phyloP scores from a whole-genome alignment of 2,797 vertebrate species.

The Clamator glandarius region DNA sequence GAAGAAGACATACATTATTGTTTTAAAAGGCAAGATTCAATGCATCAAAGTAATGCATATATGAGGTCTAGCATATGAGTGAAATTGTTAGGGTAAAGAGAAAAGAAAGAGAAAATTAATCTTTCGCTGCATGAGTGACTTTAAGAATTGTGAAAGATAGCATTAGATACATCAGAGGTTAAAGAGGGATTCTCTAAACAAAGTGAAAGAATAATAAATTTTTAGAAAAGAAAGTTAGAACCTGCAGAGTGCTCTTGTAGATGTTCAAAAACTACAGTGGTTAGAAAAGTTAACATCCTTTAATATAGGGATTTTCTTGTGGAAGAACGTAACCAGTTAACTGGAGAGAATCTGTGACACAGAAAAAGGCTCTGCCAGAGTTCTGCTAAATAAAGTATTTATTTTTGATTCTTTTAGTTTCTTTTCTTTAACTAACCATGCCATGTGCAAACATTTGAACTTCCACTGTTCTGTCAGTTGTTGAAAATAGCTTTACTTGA shows the following conservation, averaged over 20 bases:
- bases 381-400: not conserved
- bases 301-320: not conserved
- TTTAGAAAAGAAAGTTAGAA: not conserved
- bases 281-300: not conserved
- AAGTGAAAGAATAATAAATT: too few species aligned
- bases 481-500: not conserved
- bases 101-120: not conserved
- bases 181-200: too few species aligned
- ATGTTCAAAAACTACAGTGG: not conserved
- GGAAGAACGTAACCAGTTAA: not conserved
- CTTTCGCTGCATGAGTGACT: not conserved
- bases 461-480: not conserved
- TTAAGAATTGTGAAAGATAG: not conserved
- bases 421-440: not conserved
- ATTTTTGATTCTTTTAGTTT: not conserved
- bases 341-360: not conserved
- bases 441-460: not conserved
- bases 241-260: not conserved
- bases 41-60: not conserved
- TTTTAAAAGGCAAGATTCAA: not conserved
- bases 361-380: not conserved
- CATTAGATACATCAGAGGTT: not conserved
- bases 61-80: not conserved
- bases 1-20: not conserved
- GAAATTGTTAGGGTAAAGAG: not conserved